Conservation (phyloP, 30 jellyfish, hydroid and myxozoan genomes). For the Hydra vulgaris region DNA sequence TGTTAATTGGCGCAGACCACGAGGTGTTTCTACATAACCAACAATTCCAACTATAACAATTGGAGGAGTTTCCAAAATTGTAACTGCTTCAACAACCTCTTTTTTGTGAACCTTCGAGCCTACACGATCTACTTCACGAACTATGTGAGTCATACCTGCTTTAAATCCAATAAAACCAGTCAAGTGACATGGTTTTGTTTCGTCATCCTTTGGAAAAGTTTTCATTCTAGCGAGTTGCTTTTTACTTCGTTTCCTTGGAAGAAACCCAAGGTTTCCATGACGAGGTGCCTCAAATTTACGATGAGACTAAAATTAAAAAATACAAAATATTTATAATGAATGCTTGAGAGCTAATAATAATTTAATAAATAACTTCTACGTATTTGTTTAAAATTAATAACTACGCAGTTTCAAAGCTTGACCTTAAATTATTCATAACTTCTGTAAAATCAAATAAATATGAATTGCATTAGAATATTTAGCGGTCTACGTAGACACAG, state of each 20-base stretch:
- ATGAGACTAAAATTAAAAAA: constrained; percentile 67
- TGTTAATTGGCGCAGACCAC: constrained; percentile 95
- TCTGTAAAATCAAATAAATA: no score
- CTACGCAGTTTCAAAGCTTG: no score
- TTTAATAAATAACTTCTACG: no score
- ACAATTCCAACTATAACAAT: constrained; percentile 93
- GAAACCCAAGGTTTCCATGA: constrained; percentile 97
- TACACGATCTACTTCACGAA: constrained; percentile 96
- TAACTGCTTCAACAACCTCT: constrained; percentile 99
- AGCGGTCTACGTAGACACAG: no score
- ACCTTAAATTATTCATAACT: no score
- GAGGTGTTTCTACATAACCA: constrained; percentile 99
- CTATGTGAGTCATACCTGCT: constrained; percentile 99
- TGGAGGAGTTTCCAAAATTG: constrained; percentile 98
- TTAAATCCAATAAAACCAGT: constrained; percentile 99
- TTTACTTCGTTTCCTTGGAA: constrained; percentile 93
- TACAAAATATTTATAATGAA: no score
- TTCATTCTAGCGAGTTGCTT: constrained; percentile 89
- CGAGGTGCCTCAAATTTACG: constrained; percentile 99
- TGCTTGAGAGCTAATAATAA: no score
- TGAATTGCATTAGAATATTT: no score
- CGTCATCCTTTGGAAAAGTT: constrained; percentile 98
- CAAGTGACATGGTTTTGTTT: constrained; percentile 78
- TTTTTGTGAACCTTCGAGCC: constrained; percentile 98
- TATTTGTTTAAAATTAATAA: no score